Percentiles rank a stretch among this genome's conserved stretches.
These are phyloP conservation scores for Caenorhabditis latens DNA, from an alignment of 1,140 invertebrate species.

Conservation along the genomic window DNA sequence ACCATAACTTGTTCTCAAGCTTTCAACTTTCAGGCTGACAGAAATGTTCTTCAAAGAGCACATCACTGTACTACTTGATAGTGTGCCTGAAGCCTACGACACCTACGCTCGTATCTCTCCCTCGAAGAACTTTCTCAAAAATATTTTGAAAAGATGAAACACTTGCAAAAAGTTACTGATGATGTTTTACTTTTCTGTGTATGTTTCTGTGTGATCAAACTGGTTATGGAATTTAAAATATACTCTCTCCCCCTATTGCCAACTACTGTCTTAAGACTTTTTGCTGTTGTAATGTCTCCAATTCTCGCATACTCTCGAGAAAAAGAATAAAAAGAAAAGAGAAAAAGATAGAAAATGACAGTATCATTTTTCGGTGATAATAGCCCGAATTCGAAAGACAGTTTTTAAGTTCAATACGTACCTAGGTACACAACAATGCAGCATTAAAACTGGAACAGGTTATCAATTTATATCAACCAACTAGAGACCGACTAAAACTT, in stretches of 20 bases:
- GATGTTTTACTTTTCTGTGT: slow-evolving; percentile 30
- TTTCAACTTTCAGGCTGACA: too few species aligned
- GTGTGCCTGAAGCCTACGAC: too few species aligned
- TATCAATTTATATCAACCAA: slow-evolving; percentile 22
- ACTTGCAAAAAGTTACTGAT: slow-evolving; percentile 18
- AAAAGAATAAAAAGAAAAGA: not conserved
- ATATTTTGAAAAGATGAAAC: not conserved
- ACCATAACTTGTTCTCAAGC: too few species aligned
- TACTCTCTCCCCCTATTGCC: slow-evolving; percentile 10
- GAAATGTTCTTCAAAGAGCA: too few species aligned
- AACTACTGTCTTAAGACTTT: slow-evolving; percentile 22
- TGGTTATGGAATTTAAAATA: slow-evolving; percentile 57
- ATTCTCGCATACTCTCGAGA: slow-evolving; percentile 44
- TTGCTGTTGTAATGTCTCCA: slow-evolving; percentile 14
- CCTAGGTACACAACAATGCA: slow-evolving; percentile 38
- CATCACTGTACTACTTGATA: too few species aligned
- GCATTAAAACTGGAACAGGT: slow-evolving; percentile 34
- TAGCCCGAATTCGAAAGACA: slow-evolving; percentile 15
- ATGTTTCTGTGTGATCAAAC: slow-evolving; percentile 47
- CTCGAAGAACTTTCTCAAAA: too few species aligned
- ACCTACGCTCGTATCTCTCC: too few species aligned
- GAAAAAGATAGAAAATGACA: not conserved
- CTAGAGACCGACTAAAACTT: not conserved
- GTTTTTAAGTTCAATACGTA: slow-evolving; percentile 47
- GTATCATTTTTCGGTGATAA: not conserved